These are phyloP conservation scores for Nematopogon swammerdamellus DNA, from an alignment of 2,888 invertebrate species.

Conservation along the genomic window DNA sequence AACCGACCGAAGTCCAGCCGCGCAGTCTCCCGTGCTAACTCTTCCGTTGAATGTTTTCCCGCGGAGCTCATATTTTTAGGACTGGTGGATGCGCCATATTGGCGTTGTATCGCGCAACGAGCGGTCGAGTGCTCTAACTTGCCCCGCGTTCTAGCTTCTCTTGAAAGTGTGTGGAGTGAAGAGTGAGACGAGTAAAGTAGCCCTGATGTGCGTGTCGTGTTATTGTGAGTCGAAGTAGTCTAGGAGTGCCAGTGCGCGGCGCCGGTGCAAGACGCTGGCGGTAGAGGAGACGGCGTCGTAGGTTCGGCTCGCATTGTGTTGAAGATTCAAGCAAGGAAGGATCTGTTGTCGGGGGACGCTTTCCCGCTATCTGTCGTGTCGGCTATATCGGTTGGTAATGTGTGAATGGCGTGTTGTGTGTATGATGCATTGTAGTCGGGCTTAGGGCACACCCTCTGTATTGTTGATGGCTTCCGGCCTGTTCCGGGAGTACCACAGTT, in stretches of 20 bases:
- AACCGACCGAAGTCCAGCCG: background rate
- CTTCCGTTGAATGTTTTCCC: background rate
- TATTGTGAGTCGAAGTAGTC: background rate
- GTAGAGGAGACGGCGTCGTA: background rate
- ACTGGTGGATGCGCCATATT: constrained; percentile 65
- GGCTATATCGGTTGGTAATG: too few relatives aligned
- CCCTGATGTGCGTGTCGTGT: background rate
- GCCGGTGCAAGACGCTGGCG: background rate
- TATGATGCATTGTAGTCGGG: too few relatives aligned
- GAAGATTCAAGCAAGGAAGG: too few relatives aligned
- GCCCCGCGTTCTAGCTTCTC: background rate
- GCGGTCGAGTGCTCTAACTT: background rate
- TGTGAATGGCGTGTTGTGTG: too few relatives aligned
- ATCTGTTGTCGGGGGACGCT: too few relatives aligned
- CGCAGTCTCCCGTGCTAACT: background rate
- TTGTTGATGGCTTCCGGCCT: too few relatives aligned
- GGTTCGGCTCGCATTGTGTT: background rate
- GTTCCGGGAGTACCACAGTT: too few relatives aligned
- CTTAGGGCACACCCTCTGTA: too few relatives aligned
- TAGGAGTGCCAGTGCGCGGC: background rate
- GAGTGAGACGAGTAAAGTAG: background rate
- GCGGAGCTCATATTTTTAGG: constrained; percentile 43
- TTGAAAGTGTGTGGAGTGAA: background rate
- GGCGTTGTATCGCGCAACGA: constrained; percentile 34
- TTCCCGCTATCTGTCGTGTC: too few relatives aligned